Conservation (phyloP, 23 tunicate genomes). For the Aplidium turbinatum region DNA sequence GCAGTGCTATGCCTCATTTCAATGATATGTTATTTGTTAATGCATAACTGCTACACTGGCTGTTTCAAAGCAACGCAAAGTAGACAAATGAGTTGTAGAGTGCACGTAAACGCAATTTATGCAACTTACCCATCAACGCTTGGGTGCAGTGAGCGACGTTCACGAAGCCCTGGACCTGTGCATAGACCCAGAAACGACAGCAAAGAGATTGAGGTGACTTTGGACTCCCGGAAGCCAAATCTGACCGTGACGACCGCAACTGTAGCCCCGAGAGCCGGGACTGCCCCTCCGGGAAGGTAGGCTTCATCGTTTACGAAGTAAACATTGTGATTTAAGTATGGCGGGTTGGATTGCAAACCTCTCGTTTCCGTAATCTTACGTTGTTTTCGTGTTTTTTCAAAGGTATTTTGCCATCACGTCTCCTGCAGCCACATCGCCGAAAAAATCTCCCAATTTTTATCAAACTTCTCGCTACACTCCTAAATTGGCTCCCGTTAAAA, state of each 20-base stretch:
- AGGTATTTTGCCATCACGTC: slow-evolving; percentile 87
- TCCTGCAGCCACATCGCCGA: slow-evolving; percentile 51
- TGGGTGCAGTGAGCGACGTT: too few species aligned
- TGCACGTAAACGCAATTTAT: too few species aligned
- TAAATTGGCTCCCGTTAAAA: neutral
- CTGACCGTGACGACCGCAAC: slow-evolving; percentile 72
- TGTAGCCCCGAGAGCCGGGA: slow-evolving; percentile 33
- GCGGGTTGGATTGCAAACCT: too few species aligned
- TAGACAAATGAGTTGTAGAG: too few species aligned
- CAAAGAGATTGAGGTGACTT: slow-evolving; percentile 64
- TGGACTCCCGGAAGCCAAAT: slow-evolving; percentile 39
- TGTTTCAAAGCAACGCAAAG: too few species aligned
- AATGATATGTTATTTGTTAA: too few species aligned
- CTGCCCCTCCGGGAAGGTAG: slow-evolving; percentile 59
- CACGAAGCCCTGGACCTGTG: neutral
- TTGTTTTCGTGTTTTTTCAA: neutral
- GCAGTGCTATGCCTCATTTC: too few species aligned
- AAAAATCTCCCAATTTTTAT: neutral
- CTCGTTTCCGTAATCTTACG: neutral
- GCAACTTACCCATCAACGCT: too few species aligned
- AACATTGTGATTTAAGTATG: too few species aligned
- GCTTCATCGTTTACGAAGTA: too few species aligned
- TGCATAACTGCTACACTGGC: too few species aligned
- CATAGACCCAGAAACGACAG: slow-evolving; percentile 32
- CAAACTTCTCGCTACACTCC: slow-evolving; percentile 2